Percentiles rank a stretch among this genome's conserved stretches.
phyloP scores from a whole-genome alignment of 2,797 vertebrate genomes.

The Knipowitschia caucasica region DNA sequence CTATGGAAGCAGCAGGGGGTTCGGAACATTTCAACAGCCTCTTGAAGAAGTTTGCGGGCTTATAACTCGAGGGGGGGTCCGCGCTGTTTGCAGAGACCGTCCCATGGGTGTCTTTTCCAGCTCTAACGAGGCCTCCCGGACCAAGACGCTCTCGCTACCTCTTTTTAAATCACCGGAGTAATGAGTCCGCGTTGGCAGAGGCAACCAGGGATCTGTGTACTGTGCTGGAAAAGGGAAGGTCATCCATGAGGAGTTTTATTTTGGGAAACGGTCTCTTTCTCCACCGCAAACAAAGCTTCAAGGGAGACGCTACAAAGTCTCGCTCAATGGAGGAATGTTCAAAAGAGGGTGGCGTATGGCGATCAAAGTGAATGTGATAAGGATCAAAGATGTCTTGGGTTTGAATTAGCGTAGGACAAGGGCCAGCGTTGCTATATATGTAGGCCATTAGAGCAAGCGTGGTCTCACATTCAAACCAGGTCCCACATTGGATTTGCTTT shows the following conservation, averaged over 20 bases:
- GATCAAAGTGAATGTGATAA: slow-evolving; percentile 41
- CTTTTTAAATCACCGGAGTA: slow-evolving; percentile 77
- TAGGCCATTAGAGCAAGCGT: not conserved
- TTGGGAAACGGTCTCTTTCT: slow-evolving; percentile 68
- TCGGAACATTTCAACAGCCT: slow-evolving; percentile 68
- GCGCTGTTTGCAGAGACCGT: slow-evolving; percentile 73
- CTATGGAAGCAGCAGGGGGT: slow-evolving; percentile 72
- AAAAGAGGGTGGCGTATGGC: slow-evolving; percentile 24
- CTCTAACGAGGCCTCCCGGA: slow-evolving; percentile 83
- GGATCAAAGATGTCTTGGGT: slow-evolving; percentile 25
- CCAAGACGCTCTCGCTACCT: slow-evolving; percentile 74
- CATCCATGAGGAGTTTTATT: slow-evolving; percentile 77
- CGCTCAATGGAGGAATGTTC: slow-evolving; percentile 22
- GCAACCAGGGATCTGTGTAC: slow-evolving; percentile 73
- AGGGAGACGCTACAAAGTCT: slow-evolving; percentile 72
- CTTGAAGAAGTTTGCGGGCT: slow-evolving; percentile 74
- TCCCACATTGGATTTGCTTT: no score
- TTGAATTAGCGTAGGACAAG: slow-evolving; percentile 11
- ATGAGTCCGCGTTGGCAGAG: slow-evolving; percentile 78
- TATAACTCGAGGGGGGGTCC: slow-evolving; percentile 77
- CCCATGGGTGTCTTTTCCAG: slow-evolving; percentile 81
- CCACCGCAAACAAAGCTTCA: slow-evolving; percentile 74
- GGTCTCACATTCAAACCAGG: no score
- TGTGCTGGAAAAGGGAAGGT: slow-evolving; percentile 74
- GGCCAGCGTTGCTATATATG: not conserved